Evolutionary conservation across 2,113 vertebrate genomes (phyloP).

Genomic region (Laticauda colubrina): DNA sequence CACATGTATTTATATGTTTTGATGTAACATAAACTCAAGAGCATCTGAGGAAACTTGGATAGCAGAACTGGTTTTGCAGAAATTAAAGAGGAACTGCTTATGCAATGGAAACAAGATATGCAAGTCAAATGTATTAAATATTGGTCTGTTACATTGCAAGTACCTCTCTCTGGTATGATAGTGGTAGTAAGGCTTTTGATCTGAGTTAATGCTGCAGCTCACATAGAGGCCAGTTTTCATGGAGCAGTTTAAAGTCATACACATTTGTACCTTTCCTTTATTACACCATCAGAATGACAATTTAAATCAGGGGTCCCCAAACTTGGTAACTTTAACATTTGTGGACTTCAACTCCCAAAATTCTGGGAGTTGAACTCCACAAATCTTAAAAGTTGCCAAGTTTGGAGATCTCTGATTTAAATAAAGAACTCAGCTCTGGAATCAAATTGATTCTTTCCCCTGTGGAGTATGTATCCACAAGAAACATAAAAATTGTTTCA

Average conservation of each 20-base stretch:
- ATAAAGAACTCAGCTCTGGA: not conserved
- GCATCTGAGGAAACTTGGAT: not conserved
- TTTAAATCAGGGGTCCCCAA: not conserved
- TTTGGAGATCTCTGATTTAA: not conserved
- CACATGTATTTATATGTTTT: not conserved
- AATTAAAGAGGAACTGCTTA: not conserved
- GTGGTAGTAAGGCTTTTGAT: not conserved
- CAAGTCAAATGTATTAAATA: no score
- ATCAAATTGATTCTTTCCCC: not conserved
- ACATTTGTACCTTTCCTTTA: not conserved
- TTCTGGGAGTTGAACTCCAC: no score
- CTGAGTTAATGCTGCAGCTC: not conserved
- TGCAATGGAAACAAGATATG: conserved; percentile 11
- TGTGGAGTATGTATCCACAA: not conserved
- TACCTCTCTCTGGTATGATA: not conserved
- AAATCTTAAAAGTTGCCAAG: no score
- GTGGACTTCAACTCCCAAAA: no score
- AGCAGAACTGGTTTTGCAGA: not conserved
- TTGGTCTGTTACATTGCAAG: not conserved
- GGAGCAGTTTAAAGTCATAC: not conserved
- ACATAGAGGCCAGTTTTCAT: not conserved
- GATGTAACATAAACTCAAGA: not conserved
- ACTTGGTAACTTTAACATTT: no score
- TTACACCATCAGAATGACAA: no score
- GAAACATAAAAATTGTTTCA: not conserved